Conservation (phyloP, 2,113 vertebrate genomes). For the Colinus virginianus region DNA sequence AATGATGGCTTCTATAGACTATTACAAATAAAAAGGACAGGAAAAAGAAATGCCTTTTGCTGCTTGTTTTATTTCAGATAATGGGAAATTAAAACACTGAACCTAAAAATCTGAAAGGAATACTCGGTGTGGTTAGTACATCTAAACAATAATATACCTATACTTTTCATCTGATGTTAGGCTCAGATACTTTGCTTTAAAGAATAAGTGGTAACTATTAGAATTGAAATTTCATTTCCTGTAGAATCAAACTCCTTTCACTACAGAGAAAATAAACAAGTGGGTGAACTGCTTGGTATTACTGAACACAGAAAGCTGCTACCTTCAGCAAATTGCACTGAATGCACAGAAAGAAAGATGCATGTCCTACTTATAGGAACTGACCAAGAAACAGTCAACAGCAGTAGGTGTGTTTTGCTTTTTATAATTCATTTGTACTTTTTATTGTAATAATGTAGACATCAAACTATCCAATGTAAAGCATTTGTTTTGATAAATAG, state of each 20-base stretch:
- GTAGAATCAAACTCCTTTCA: not conserved
- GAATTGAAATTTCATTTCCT: not conserved
- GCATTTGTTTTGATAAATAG: not conserved
- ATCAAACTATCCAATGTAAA: not conserved
- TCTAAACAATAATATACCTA: not conserved
- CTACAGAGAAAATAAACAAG: not conserved
- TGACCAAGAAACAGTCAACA: not conserved
- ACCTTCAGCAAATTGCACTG: not conserved
- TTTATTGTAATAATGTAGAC: not conserved
- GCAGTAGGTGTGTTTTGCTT: not conserved
- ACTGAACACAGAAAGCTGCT: not conserved
- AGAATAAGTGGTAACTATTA: not conserved
- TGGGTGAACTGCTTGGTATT: not conserved
- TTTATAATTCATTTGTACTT: not conserved
- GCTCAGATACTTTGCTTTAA: not conserved
- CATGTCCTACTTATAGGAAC: not conserved
- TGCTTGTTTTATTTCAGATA: not conserved
- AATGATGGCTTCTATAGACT: not conserved
- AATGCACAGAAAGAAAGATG: not conserved
- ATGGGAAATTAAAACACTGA: not conserved
- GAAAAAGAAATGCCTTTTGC: not conserved
- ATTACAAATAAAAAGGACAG: not conserved
- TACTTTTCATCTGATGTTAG: not conserved
- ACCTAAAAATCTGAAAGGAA: not conserved
- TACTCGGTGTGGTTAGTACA: not conserved